Conservation (phyloP, 2,113 vertebrate genomes). For the Grallaria varia region DNA sequence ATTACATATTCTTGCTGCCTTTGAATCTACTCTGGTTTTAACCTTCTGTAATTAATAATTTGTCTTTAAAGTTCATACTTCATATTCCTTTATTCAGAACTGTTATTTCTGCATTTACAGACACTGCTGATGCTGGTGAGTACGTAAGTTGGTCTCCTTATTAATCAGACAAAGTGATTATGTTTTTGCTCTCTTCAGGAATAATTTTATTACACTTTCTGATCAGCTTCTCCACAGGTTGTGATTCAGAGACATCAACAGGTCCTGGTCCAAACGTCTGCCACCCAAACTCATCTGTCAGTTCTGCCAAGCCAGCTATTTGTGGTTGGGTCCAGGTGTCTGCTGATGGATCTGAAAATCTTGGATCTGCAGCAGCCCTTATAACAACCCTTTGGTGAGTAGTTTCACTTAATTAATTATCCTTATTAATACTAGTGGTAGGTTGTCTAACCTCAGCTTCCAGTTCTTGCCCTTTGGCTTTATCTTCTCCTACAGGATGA, state of each 20-base stretch:
- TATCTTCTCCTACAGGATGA: background rate
- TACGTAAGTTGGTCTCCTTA: background rate
- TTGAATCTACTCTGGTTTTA: background rate
- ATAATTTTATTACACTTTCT: background rate
- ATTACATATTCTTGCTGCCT: background rate
- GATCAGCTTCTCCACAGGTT: background rate
- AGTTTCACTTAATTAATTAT: background rate
- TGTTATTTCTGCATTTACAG: background rate
- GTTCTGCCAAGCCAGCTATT: background rate
- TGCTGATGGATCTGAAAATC: fast-evolving
- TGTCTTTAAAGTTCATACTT: background rate
- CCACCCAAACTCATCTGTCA: background rate
- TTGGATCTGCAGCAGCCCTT: background rate
- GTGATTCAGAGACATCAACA: background rate
- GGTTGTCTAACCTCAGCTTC: background rate
- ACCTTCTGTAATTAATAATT: background rate
- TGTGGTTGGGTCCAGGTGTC: background rate
- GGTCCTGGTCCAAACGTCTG: background rate
- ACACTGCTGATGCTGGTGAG: background rate
- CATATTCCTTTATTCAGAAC: background rate
- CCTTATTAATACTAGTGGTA: background rate
- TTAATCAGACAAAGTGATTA: background rate
- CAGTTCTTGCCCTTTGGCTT: background rate
- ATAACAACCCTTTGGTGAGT: background rate
- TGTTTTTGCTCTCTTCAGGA: background rate